These are phyloP conservation scores for Cardiocondyla obscurior DNA, from an alignment of 1,140 invertebrate genomes.

Conservation along the genomic window DNA sequence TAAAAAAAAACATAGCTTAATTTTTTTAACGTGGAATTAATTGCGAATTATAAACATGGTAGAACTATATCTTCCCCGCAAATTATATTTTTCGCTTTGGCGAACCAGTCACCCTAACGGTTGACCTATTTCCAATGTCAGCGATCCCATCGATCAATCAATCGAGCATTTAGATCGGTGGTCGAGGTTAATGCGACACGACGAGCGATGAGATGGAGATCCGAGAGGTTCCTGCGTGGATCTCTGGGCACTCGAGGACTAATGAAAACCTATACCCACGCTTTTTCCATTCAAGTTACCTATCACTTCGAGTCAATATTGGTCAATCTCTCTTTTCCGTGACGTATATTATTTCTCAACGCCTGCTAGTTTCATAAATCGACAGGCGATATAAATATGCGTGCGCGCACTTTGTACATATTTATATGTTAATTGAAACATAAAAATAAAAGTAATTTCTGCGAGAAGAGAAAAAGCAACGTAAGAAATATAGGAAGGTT, in stretches of 20 bases:
- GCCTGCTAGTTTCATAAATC: background rate
- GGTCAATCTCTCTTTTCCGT: background rate
- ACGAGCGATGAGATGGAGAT: slow-evolving; percentile 41
- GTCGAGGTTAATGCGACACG: slow-evolving; percentile 34
- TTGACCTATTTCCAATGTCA: slow-evolving; percentile 39
- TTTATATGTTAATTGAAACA: background rate
- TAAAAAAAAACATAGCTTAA: background rate
- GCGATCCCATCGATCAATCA: slow-evolving; percentile 48
- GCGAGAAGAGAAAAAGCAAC: no score
- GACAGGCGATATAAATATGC: background rate
- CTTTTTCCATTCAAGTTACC: slow-evolving; percentile 3
- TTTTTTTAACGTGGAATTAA: background rate
- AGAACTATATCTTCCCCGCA: background rate
- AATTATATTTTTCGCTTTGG: background rate
- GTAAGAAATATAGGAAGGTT: background rate
- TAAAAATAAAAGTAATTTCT: no score
- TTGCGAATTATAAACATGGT: background rate
- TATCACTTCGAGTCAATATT: background rate
- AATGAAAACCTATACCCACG: slow-evolving; percentile 24
- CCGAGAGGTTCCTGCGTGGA: background rate
- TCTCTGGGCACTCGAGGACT: slow-evolving; percentile 1
- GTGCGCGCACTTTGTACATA: background rate
- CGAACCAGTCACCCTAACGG: background rate
- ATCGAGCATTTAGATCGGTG: slow-evolving; percentile 46
- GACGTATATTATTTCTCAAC: background rate